Evolutionary conservation across 2,113 vertebrate genomes (phyloP).

Genomic region (Bombycilla garrulus): DNA sequence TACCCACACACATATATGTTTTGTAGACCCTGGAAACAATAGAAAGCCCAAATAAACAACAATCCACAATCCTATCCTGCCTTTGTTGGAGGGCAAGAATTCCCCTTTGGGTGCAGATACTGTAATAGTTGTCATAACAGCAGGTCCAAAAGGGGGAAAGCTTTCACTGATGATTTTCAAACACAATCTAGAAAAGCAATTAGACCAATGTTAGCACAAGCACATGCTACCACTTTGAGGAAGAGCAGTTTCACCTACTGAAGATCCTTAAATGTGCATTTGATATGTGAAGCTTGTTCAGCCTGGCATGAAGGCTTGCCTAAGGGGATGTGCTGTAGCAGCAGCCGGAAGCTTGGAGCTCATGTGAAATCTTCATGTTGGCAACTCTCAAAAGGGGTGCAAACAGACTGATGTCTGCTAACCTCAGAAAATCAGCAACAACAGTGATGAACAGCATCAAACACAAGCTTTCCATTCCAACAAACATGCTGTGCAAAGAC

Average conservation of each 20-base stretch:
- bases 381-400: not conserved
- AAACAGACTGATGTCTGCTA: conserved; percentile 47
- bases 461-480: conserved; percentile 55
- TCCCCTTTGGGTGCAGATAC: not conserved
- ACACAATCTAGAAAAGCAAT: not conserved
- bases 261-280: not conserved
- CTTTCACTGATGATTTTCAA: not conserved
- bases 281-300: not conserved
- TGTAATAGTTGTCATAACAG: not conserved
- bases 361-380: not conserved
- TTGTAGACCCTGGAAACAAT: not conserved
- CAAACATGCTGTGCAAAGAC: conserved; percentile 59
- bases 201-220: not conserved
- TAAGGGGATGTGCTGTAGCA: not conserved
- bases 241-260: not conserved
- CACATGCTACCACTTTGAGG: not conserved
- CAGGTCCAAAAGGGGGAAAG: not conserved
- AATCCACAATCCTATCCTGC: not conserved
- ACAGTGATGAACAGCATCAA: conserved; percentile 64
- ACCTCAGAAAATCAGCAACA: conserved; percentile 61
- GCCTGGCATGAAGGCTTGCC: not conserved
- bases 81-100: not conserved
- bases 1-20: no score
- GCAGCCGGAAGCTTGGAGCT: conserved; percentile 5
- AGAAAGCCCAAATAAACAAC: not conserved